A percentile compares a stretch with the other conserved stretches of the same genome.
phyloP scores from a whole-genome alignment of 2,888 invertebrate genomes.

The Ectobius pallidus region DNA sequence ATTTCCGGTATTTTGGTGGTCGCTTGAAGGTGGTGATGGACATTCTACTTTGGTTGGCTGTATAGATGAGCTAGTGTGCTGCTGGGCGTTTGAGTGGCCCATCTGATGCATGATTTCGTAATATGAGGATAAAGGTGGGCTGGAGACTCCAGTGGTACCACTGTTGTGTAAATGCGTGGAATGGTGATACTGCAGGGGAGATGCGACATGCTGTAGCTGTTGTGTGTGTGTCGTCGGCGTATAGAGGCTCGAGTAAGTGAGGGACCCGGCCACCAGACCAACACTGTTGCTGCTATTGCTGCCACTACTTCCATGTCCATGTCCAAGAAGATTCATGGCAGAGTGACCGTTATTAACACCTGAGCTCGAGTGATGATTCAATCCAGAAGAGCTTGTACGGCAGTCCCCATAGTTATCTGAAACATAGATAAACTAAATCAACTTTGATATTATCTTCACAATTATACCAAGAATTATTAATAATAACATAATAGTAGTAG shows the following conservation, averaged over 20 bases:
- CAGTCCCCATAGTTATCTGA: background rate
- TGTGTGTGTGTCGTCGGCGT: constrained; percentile 23
- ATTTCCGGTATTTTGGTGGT: constrained; percentile 44
- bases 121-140: constrained; percentile 46
- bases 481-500: too few relatives aligned
- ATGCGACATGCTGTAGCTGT: constrained; percentile 26
- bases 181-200: background rate
- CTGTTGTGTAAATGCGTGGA: constrained; percentile 7
- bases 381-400: background rate
- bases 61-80: background rate
- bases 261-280: constrained; percentile 28
- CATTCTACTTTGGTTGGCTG: constrained; percentile 53
- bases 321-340: constrained; percentile 17
- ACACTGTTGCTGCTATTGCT: constrained; percentile 31
- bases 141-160: background rate
- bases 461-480: background rate
- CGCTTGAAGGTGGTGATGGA: constrained; percentile 49
- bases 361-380: background rate
- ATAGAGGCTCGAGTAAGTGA: constrained; percentile 44
- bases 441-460: background rate
- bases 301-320: background rate
- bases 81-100: constrained; percentile 46
- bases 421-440: background rate
- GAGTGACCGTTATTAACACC: background rate
- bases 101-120: constrained; percentile 50